phyloP scores from a whole-genome alignment of 2,113 vertebrate genomes.

The Phyllopteryx taeniolatus region DNA sequence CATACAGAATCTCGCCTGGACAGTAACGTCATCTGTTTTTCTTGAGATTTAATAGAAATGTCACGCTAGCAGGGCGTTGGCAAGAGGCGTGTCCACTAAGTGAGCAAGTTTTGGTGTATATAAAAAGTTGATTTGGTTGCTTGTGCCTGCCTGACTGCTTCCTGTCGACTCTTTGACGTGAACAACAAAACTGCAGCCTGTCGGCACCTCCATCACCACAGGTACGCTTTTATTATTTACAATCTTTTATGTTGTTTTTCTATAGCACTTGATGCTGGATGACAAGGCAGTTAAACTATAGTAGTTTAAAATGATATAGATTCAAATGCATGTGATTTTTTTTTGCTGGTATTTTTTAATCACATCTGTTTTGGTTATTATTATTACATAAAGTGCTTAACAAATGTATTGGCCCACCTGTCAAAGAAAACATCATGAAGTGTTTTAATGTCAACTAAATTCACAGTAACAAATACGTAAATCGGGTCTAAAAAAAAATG shows the following conservation, averaged over 20 bases:
- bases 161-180: constrained; percentile 1
- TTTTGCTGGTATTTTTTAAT: background rate
- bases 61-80: background rate
- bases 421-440: too few relatives aligned
- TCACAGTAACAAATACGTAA: too few relatives aligned
- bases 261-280: background rate
- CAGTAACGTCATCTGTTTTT: background rate
- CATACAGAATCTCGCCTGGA: background rate
- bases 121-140: constrained; percentile 50
- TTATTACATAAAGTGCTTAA: background rate
- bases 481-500: too few relatives aligned
- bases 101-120: background rate
- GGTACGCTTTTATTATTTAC: background rate
- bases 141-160: background rate
- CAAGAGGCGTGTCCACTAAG: constrained; percentile 45
- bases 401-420: too few relatives aligned
- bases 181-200: constrained; percentile 7
- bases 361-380: background rate
- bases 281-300: background rate
- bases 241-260: background rate
- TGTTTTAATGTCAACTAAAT: too few relatives aligned
- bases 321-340: background rate
- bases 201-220: constrained; percentile 5
- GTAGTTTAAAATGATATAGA: background rate
- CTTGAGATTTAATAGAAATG: background rate